These are phyloP conservation scores for Puma concolor DNA, from an alignment of 2,113 vertebrate species.

Conservation along the genomic window DNA sequence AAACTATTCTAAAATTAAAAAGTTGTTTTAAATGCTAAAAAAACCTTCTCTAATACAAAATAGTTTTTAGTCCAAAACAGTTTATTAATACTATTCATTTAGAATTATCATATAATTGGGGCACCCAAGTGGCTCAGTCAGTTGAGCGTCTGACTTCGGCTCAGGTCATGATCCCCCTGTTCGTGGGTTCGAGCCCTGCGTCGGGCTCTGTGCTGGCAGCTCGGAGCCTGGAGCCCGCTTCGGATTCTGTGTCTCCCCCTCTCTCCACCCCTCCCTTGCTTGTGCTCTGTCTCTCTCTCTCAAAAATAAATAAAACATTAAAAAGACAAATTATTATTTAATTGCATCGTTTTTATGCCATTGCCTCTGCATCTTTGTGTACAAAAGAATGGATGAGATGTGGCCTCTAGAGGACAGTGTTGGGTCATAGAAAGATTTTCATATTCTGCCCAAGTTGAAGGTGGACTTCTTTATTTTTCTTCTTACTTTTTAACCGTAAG, in stretches of 20 bases:
- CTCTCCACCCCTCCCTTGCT: too few relatives aligned
- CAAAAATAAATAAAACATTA: too few relatives aligned
- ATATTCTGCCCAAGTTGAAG: not conserved
- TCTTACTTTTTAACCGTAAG: not conserved
- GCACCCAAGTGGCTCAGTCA: too few relatives aligned
- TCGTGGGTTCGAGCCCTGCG: too few relatives aligned
- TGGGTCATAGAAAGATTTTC: constrained; percentile 70
- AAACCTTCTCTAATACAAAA: not conserved
- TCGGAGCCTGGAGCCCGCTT: too few relatives aligned
- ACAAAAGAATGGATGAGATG: not conserved
- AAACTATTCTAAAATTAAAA: not conserved
- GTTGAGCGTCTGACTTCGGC: too few relatives aligned
- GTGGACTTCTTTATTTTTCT: not conserved
- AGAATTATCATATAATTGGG: too few relatives aligned
- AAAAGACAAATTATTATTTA: not conserved
- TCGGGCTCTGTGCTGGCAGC: too few relatives aligned
- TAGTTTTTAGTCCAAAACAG: not conserved
- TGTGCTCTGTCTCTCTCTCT: too few relatives aligned
- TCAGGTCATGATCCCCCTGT: too few relatives aligned
- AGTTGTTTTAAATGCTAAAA: not conserved
- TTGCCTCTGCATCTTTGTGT: not conserved
- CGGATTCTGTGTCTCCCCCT: too few relatives aligned
- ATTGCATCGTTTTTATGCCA: not conserved
- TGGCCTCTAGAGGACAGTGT: constrained; percentile 84
- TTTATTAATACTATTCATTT: not conserved